Conservation (phyloP, 2,888 invertebrate genomes). For the Scaeva pyrastri region DNA sequence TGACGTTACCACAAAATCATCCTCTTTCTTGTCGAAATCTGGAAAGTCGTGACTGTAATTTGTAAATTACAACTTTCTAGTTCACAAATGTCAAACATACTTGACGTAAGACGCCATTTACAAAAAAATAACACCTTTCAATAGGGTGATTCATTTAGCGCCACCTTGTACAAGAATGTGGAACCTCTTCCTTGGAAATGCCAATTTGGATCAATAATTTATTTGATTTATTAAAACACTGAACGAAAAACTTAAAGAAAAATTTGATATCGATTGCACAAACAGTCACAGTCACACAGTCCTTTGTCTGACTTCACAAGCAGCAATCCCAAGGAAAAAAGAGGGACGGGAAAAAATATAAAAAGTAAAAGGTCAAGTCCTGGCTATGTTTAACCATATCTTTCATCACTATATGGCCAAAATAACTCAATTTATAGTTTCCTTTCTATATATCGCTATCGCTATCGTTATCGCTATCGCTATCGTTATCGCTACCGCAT, state of each 20-base stretch:
- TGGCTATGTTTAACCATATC: background rate
- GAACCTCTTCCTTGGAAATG: conserved; percentile 4
- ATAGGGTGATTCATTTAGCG: too few relatives aligned
- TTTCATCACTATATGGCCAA: conserved; percentile 5
- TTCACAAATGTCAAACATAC: too few relatives aligned
- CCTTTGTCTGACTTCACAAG: background rate
- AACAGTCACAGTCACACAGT: background rate
- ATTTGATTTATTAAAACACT: conserved; percentile 18
- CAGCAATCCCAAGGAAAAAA: background rate
- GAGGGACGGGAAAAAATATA: background rate
- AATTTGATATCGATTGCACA: background rate
- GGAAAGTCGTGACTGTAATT: too few relatives aligned
- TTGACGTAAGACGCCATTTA: too few relatives aligned
- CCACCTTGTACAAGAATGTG: background rate
- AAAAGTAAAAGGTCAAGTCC: conserved; percentile 2
- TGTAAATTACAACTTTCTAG: too few relatives aligned
- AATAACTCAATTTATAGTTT: conserved; percentile 4
- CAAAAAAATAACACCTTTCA: too few relatives aligned
- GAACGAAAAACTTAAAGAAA: background rate
- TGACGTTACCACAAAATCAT: too few relatives aligned
- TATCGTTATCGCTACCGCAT: too few relatives aligned
- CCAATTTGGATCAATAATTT: conserved; percentile 4
- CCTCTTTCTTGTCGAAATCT: too few relatives aligned
- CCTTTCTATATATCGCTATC: background rate
- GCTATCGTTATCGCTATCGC: background rate